These are phyloP conservation scores for Cygnus buccinator DNA, from an alignment of 2,113 vertebrate genomes.

Conservation along the genomic window DNA sequence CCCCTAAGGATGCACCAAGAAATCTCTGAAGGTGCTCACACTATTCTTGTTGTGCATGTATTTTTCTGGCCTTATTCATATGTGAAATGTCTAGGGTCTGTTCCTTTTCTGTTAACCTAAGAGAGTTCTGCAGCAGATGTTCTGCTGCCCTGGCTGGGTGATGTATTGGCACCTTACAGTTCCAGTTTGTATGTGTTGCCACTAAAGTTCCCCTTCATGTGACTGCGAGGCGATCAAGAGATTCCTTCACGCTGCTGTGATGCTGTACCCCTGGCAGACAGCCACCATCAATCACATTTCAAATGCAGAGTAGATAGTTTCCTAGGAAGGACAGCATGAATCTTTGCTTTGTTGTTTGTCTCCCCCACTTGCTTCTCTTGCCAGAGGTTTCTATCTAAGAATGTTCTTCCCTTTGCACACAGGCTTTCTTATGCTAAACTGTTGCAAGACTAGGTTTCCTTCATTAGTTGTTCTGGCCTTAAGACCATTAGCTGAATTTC, in stretches of 20 bases:
- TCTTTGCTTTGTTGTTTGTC: not conserved
- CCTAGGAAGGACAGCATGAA: not conserved
- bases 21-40: not conserved
- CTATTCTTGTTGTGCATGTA: not conserved
- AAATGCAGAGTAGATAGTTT: not conserved
- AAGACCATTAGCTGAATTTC: not conserved
- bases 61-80: not conserved
- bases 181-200: not conserved
- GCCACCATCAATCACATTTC: not conserved
- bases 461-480: not conserved
- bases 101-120: not conserved
- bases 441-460: not conserved
- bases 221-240: not conserved
- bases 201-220: not conserved
- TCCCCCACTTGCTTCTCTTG: not conserved
- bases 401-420: not conserved
- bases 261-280: not conserved
- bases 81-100: not conserved
- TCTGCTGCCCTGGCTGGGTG: not conserved
- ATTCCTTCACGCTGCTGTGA: not conserved
- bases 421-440: not conserved
- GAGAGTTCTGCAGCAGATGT: not conserved
- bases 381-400: not conserved
- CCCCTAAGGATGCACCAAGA: not conserved
- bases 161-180: not conserved